phyloP scores from a whole-genome alignment of 2,888 invertebrate species.

The Apoda limacodes region DNA sequence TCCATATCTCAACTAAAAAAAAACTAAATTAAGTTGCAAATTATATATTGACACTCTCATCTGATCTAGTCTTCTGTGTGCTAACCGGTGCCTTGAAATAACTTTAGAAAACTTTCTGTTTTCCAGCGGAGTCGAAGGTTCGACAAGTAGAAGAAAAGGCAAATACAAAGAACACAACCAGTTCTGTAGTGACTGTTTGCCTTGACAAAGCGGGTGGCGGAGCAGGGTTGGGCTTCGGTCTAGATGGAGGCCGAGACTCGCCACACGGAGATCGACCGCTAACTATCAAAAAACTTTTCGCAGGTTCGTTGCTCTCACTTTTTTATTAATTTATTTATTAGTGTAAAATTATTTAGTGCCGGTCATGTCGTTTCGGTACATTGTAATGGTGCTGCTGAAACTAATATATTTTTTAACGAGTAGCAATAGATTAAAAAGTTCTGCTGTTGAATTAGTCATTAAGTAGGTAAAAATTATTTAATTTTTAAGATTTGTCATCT shows the following conservation, averaged over 20 bases:
- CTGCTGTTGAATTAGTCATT: no score
- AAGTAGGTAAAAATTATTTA: no score
- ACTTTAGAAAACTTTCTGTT: slow-evolving; percentile 5
- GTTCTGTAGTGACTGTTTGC: slow-evolving; percentile 48
- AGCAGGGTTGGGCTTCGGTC: slow-evolving; percentile 92
- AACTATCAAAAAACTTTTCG: slow-evolving; percentile 92
- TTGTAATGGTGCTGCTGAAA: no score
- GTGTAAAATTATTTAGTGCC: no score
- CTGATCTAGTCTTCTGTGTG: not conserved
- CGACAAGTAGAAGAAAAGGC: slow-evolving; percentile 27
- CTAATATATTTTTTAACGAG: no score
- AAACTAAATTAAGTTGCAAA: no score
- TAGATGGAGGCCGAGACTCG: slow-evolving; percentile 94
- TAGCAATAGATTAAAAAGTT: no score
- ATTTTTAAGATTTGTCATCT: no score
- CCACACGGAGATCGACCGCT: slow-evolving; percentile 90
- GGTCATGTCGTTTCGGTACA: no score
- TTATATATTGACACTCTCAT: no score
- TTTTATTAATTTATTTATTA: no score
- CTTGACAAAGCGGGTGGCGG: slow-evolving; percentile 74
- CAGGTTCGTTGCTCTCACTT: slow-evolving; percentile 75
- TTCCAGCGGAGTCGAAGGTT: slow-evolving; percentile 56
- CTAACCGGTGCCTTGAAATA: not conserved
- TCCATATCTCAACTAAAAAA: no score
- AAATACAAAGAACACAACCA: slow-evolving; percentile 22